These are phyloP conservation scores for Carcina quercana DNA, from an alignment of 2,888 invertebrate genomes.

Conservation along the genomic window DNA sequence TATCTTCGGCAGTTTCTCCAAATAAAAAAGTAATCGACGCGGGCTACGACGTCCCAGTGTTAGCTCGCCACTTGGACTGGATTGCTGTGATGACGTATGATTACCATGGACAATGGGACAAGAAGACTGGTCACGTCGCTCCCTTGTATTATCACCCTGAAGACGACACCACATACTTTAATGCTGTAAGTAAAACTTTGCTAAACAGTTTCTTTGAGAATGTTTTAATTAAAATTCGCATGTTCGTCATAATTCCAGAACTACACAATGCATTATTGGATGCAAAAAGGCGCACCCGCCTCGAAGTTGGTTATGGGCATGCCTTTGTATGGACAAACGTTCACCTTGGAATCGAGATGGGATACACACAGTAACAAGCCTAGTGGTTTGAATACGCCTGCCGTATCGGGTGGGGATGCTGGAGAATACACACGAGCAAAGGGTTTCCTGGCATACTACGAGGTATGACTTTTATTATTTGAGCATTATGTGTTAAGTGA, in stretches of 20 bases:
- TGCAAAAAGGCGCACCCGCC: conserved; percentile 86
- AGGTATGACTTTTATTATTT: conserved; percentile 57
- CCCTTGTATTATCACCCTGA: conserved; percentile 88
- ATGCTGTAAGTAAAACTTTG: conserved; percentile 76
- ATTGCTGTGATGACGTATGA: conserved; percentile 95
- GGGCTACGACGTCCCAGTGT: conserved; percentile 85
- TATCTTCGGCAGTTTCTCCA: conserved; percentile 91
- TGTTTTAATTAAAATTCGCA: neutral
- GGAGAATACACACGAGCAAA: conserved; percentile 91
- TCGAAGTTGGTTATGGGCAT: conserved; percentile 91
- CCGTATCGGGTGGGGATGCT: conserved; percentile 84
- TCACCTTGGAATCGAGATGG: conserved; percentile 66
- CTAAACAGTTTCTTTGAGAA: neutral
- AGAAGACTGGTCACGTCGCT: conserved; percentile 92
- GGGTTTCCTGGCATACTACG: conserved; percentile 92
- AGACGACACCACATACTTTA: conserved; percentile 87
- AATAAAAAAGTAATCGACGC: conserved; percentile 91
- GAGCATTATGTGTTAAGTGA: neutral
- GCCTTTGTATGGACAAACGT: conserved; percentile 92
- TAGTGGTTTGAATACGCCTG: conserved; percentile 82
- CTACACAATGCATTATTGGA: conserved; percentile 92
- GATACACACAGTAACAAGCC: conserved; percentile 71
- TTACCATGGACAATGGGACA: conserved; percentile 94
- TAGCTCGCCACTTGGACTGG: conserved; percentile 88
- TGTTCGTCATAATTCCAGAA: conserved; percentile 67